Evolutionary conservation across 2,113 vertebrate species (phyloP).

Genomic region (Hassar affinis): DNA sequence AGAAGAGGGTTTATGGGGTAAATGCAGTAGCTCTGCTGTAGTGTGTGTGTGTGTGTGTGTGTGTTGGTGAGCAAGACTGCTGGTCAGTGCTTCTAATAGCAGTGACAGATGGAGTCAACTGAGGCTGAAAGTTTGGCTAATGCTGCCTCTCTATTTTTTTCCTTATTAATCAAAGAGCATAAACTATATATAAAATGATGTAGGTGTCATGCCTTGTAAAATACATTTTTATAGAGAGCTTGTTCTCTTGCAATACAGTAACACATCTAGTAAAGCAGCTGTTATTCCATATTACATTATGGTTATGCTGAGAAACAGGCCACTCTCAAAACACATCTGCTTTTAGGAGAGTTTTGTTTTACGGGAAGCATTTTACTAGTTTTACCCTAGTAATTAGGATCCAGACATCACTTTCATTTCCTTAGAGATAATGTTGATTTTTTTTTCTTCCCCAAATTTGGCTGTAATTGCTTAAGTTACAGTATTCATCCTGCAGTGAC

Average conservation of each 20-base stretch:
- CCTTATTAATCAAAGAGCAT: constrained; percentile 45
- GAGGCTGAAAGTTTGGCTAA: constrained; percentile 69
- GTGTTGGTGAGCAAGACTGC: constrained; percentile 52
- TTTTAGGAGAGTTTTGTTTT: constrained; percentile 6
- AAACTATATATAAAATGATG: not conserved
- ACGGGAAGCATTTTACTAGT: not conserved
- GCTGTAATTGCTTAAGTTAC: constrained; percentile 18
- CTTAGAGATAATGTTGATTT: not conserved
- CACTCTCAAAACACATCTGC: not conserved
- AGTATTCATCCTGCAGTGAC: constrained; percentile 7
- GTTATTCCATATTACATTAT: not conserved
- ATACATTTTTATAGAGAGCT: not conserved
- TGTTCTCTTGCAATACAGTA: not conserved
- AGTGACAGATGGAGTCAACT: constrained; percentile 76
- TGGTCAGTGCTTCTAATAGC: constrained; percentile 72
- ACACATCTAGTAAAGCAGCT: constrained; percentile 1
- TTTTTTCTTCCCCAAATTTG: not conserved
- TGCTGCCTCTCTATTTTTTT: constrained; percentile 67
- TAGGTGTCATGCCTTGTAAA: constrained; percentile 12
- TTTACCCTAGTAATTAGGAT: not conserved
- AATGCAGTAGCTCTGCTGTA: constrained; percentile 14
- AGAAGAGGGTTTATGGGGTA: not conserved
- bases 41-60: constrained; percentile 25
- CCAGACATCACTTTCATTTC: not conserved
- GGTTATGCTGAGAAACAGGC: not conserved